Conservation (phyloP, 30 jellyfish, hydroid and myxozoan species). For the Turritopsis dohrnii region DNA sequence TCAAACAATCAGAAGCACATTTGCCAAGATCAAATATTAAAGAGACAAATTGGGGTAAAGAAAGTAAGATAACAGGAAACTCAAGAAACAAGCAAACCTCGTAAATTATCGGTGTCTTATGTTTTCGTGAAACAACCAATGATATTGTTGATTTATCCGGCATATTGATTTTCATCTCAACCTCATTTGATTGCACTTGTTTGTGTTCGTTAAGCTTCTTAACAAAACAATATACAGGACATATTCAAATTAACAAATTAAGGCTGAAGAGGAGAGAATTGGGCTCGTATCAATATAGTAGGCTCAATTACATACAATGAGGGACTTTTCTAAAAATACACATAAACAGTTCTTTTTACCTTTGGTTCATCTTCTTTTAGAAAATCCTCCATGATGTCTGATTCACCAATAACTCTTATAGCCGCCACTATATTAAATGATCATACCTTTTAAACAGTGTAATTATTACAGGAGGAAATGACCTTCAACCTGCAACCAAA, state of each 20-base stretch:
- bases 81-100: constrained; percentile 45
- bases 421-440: constrained; percentile 47
- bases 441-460: too few species aligned
- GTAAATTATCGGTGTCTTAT: constrained; percentile 62
- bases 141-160: constrained; percentile 64
- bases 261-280: too few species aligned
- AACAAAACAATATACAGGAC: too few species aligned
- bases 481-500: too few species aligned
- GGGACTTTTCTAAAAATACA: background rate
- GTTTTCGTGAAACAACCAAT: constrained; percentile 50
- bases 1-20: too few species aligned
- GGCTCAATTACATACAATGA: too few species aligned
- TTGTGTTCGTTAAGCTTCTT: background rate
- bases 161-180: constrained; percentile 68
- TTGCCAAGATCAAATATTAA: too few species aligned
- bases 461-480: too few species aligned
- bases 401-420: constrained; percentile 68
- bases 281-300: too few species aligned
- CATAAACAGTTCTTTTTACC: constrained; percentile 5
- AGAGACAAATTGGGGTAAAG: background rate
- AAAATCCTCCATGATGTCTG: constrained; percentile 58
- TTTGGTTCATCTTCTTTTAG: constrained; percentile 49
- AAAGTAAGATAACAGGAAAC: background rate
- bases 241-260: too few species aligned
- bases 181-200: constrained; percentile 17